Percentiles rank a stretch among this genome's conserved stretches.
Conservation (phyloP, 53 echinoderm and acorn worm genomes). For the Paelopatides confundens region DNA sequence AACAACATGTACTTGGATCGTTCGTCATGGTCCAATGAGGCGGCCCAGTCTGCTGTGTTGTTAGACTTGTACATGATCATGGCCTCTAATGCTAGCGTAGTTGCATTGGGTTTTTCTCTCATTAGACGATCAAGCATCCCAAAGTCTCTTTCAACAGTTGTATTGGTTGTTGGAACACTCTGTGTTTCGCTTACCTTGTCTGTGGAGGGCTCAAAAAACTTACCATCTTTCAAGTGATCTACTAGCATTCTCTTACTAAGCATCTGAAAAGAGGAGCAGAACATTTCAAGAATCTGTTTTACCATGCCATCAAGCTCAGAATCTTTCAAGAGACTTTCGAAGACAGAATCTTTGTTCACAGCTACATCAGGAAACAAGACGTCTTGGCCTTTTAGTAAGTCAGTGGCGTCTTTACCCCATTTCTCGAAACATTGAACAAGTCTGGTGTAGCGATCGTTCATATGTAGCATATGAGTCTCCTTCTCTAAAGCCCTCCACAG, state of each 20-base stretch:
- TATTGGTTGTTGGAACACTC: slow-evolving; percentile 64
- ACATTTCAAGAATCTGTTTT: slow-evolving; percentile 46
- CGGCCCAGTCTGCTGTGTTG: slow-evolving; percentile 52
- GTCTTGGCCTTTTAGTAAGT: slow-evolving; percentile 40
- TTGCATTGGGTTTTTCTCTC: slow-evolving; percentile 62
- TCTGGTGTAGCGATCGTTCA: slow-evolving; percentile 26
- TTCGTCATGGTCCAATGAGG: neutral
- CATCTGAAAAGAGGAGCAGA: no score
- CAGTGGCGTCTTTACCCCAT: slow-evolving; percentile 38
- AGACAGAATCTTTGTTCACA: slow-evolving; percentile 31
- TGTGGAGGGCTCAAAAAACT: no score
- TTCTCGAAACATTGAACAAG: neutral
- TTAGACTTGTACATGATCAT: slow-evolving; percentile 63
- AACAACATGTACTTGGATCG: slow-evolving; percentile 29
- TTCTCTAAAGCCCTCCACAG: slow-evolving; percentile 54
- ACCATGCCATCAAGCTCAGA: slow-evolving; percentile 14
- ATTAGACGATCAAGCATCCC: slow-evolving; percentile 66
- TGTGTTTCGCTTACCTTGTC: no score
- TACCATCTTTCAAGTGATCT: slow-evolving; percentile 49
- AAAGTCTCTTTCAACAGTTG: slow-evolving; percentile 52
- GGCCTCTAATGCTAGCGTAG: slow-evolving; percentile 33
- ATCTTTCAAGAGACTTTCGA: slow-evolving; percentile 5
- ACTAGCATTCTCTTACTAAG: slow-evolving; percentile 25
- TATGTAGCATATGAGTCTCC: neutral
- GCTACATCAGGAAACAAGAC: slow-evolving; percentile 41